A percentile compares a stretch with the other conserved stretches of the same genome.
Conservation (phyloP, 2,888 invertebrate genomes). For the Beris chalybata region DNA sequence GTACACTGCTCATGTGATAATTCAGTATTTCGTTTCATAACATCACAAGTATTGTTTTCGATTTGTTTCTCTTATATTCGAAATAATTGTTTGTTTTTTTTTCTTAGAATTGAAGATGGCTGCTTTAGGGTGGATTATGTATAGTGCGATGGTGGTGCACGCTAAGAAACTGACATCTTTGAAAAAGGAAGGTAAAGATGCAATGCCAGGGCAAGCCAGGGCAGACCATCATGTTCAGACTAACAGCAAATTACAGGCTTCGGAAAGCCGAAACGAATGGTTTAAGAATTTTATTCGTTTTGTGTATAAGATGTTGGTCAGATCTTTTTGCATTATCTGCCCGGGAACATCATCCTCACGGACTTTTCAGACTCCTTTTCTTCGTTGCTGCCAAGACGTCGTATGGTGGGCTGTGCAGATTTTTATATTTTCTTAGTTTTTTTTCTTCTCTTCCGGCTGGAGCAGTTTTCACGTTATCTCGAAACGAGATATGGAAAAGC, state of each 20-base stretch:
- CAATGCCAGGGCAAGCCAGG: not conserved
- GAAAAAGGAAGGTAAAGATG: conserved; percentile 12
- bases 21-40: not conserved
- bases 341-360: not conserved
- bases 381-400: too few relatives aligned
- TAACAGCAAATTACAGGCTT: conserved; percentile 38
- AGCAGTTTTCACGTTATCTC: not conserved
- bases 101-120: conserved; percentile 2
- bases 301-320: not conserved
- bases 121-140: conserved; percentile 30
- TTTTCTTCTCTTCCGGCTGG: too few relatives aligned
- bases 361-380: too few relatives aligned
- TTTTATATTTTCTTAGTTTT: too few relatives aligned
- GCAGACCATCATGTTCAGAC: conserved; percentile 21
- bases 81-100: not conserved
- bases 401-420: too few relatives aligned
- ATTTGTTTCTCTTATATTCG: not conserved
- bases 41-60: not conserved
- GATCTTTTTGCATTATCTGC: not conserved
- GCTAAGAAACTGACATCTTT: conserved; percentile 33
- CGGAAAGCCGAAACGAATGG: conserved; percentile 40
- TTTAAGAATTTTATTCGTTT: conserved; percentile 34
- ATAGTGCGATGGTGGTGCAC: conserved; percentile 24
- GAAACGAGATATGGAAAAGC: not conserved
- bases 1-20: not conserved